Evolutionary conservation across 2,888 invertebrate species (phyloP), one percentile per base, ranked within the genome.

Genomic region (Ophraella communa): DNA sequence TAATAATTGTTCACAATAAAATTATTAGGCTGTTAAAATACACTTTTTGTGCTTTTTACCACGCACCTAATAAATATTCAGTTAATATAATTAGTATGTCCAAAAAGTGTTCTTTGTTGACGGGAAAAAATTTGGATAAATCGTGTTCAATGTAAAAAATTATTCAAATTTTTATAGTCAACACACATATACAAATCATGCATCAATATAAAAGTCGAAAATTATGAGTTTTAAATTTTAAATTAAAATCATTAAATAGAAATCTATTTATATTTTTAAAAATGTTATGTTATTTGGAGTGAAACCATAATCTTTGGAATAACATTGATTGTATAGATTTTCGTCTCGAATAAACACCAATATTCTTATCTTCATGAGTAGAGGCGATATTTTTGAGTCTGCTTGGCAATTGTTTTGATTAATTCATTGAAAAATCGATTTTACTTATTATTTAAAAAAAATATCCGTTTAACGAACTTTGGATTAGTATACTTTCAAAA

Each of bases 1-100:
- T 51, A 51, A 51, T 51, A 51, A 51, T 24, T 51, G 49, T 51
- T 51, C 49, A 51, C 49, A 51, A 51, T 51, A 51, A 51, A 27
- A 8, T 51, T 51, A 51, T 24, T 51, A 51, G 49, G 49, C 49
- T 51, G 49, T 51, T 51, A 17, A 51, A 17, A 51, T 51, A 51
- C 49, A 51, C 49, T 51, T 51, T 51, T 51, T 51, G 49, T 51
- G 49, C 49, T 51, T 51, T 47, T 51, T 14, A 51, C 17, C 49
- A 24, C 49, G 24, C 49, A 27, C 14, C 27, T 39, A 39, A 17
- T 39, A 39, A 35, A 35, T 35, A n/a, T 39, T 39, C 5, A 39
- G 39, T 39, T 39, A 39, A 39, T 17, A 39, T 35, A 35, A 7
- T 7, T 30, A 30, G 7, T 30, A 30, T 5, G 11, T 39, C 39